Conservation (phyloP, 2,888 invertebrate species). For the Xestobium rufovillosum region DNA sequence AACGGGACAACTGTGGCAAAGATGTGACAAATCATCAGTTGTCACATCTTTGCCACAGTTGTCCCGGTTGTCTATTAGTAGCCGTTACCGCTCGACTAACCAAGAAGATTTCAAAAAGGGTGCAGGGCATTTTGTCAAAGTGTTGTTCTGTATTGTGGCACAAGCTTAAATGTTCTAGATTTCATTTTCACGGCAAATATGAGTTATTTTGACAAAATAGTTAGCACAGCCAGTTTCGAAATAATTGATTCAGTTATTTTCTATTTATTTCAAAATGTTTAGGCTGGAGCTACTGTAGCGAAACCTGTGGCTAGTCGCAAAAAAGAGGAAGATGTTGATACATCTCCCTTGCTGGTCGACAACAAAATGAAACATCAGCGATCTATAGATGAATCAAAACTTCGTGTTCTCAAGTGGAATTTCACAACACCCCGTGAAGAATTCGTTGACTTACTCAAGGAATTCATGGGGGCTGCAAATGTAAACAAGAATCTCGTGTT, state of each 20-base stretch:
- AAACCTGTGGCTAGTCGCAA: conserved; percentile 52
- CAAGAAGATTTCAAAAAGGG: no score
- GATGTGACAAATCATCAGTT: no score
- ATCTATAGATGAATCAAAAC: conserved; percentile 86
- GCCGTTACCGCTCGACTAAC: no score
- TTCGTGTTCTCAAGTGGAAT: conserved; percentile 92
- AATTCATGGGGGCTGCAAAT: conserved; percentile 82
- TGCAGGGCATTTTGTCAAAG: no score
- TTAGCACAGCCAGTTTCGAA: not conserved
- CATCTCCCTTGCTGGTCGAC: conserved; percentile 66
- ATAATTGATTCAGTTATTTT: not conserved
- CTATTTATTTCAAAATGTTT: conserved; percentile 3
- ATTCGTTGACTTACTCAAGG: conserved; percentile 84
- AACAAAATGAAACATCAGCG: conserved; percentile 89
- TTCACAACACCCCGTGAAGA: conserved; percentile 90
- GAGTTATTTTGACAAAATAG: not conserved
- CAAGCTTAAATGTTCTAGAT: no score
- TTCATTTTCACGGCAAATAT: no score
- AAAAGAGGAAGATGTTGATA: conserved; percentile 80
- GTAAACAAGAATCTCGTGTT: conserved; percentile 79
- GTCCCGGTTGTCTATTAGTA: no score
- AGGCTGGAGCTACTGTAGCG: conserved; percentile 25
- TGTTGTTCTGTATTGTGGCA: no score
- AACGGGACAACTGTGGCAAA: no score
- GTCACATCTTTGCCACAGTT: no score